Evolutionary conservation across 2,113 vertebrate genomes (phyloP).

Genomic region (Vulpes vulpes): DNA sequence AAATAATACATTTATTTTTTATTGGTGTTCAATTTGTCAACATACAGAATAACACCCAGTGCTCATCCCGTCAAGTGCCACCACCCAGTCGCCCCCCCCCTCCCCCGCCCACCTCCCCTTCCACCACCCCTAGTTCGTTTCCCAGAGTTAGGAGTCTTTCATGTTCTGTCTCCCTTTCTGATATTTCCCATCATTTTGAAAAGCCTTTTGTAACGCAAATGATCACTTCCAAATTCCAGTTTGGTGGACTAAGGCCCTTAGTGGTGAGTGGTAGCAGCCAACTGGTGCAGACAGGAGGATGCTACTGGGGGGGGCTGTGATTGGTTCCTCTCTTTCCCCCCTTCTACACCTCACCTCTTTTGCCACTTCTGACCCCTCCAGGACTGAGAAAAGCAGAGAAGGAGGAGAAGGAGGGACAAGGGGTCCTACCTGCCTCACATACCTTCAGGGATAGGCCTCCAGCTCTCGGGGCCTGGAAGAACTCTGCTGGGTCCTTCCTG

Average conservation of each 20-base stretch:
- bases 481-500: neutral
- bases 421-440: accelerated
- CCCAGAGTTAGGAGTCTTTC: no score
- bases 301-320: accelerated
- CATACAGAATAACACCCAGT: no score
- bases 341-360: neutral
- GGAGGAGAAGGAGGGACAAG: neutral
- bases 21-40: no score
- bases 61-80: no score
- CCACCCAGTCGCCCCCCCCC: no score
- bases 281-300: no score
- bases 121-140: no score
- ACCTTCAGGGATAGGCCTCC: neutral
- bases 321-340: neutral
- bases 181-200: no score
- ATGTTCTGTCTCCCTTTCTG: no score
- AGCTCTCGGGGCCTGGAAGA: neutral
- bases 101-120: no score
- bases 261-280: no score
- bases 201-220: neutral
- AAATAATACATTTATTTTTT: no score
- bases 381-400: neutral
- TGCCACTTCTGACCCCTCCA: neutral
- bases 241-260: neutral
- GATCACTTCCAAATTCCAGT: neutral